Conservation (phyloP, 2,888 invertebrate species). For the Epinotia bilunana region DNA sequence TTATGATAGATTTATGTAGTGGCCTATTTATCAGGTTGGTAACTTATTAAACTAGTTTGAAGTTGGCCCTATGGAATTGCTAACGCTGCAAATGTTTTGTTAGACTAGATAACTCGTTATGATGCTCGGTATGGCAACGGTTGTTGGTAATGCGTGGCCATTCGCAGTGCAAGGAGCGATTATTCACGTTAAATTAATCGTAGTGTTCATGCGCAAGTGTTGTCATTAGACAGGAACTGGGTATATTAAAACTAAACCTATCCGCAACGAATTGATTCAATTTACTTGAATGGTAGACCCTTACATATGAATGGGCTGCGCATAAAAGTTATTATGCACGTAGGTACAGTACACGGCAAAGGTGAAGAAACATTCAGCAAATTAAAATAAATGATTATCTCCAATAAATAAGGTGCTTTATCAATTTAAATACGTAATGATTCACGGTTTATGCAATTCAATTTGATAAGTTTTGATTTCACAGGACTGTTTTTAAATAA, state of each 20-base stretch:
- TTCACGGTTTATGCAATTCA: background rate
- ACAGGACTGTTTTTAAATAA: constrained; percentile 1
- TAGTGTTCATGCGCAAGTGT: constrained; percentile 5
- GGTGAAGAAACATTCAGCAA: constrained; percentile 24
- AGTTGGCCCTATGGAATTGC: background rate
- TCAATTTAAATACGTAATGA: background rate
- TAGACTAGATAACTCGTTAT: background rate
- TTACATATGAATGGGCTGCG: constrained; percentile 47
- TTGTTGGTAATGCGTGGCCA: constrained; percentile 3
- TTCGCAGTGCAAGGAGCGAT: constrained; percentile 1
- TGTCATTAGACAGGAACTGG: constrained; percentile 24
- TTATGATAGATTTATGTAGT: constrained; percentile 42
- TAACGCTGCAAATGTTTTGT: background rate
- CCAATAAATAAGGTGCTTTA: constrained; percentile 4
- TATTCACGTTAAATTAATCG: constrained; percentile 9
- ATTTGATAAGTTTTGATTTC: background rate
- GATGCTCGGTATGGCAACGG: background rate
- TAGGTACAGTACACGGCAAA: constrained; percentile 6
- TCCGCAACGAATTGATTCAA: constrained; percentile 50
- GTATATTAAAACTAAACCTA: constrained; percentile 33
- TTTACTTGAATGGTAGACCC: constrained; percentile 46
- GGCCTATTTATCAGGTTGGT: constrained; percentile 26
- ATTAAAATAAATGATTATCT: constrained; percentile 24
- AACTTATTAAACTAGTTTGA: constrained; percentile 27
- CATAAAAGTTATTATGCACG: constrained; percentile 44